These are phyloP conservation scores for Tryphoninae sp. DNA, from an alignment of 2,888 invertebrate species.

Conservation along the genomic window DNA sequence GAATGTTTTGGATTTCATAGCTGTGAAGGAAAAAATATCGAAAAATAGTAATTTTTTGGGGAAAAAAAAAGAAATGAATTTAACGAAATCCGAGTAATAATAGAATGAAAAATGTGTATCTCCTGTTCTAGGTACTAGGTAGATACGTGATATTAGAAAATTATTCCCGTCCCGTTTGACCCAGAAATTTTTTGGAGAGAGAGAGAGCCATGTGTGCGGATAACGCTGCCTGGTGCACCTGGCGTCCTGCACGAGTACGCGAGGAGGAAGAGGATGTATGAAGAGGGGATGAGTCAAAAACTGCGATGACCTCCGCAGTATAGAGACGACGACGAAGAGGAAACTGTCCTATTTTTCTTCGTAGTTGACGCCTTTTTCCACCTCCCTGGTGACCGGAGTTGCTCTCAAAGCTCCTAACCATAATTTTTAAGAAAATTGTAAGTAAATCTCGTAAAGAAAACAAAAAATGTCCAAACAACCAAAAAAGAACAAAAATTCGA, in stretches of 20 bases:
- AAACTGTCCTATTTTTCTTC: conserved; percentile 31
- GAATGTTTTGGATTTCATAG: too few species aligned
- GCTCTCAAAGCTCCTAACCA: conserved; percentile 28
- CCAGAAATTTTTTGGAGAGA: conserved; percentile 38
- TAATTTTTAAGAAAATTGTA: conserved; percentile 55
- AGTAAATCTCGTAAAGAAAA: conserved; percentile 22
- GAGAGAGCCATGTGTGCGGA: conserved; percentile 24
- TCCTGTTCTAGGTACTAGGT: background rate
- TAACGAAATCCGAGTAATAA: too few species aligned
- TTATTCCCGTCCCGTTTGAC: conserved; percentile 54
- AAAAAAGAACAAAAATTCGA: conserved; percentile 15
- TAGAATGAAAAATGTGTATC: background rate
- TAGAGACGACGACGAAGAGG: conserved; percentile 2
- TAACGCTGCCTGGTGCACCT: conserved; percentile 10
- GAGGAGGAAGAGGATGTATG: background rate
- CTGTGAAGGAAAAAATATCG: too few species aligned
- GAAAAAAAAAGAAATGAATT: too few species aligned
- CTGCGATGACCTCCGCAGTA: conserved; percentile 32
- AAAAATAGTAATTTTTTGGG: too few species aligned
- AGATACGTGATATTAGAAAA: conserved; percentile 3
- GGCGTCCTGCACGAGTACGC: background rate
- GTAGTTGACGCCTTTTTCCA: conserved; percentile 36
- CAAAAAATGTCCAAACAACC: background rate
- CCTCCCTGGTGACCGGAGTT: conserved; percentile 15
- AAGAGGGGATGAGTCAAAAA: conserved; percentile 11